Conservation (phyloP, 2,797 vertebrate species). For the Mormyrops attenuatus region DNA sequence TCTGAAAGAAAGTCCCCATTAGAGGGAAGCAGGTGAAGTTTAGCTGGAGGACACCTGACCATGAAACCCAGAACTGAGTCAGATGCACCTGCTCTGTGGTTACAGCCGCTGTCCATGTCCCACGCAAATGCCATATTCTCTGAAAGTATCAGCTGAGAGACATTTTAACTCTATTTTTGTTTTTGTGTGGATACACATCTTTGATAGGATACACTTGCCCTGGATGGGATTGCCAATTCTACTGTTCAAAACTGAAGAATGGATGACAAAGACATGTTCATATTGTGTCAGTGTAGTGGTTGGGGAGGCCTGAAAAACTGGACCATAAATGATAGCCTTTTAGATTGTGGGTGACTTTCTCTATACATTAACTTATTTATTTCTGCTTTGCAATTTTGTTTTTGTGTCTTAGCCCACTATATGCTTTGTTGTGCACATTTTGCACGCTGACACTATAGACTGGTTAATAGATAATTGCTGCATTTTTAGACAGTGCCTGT, state of each 20-base stretch:
- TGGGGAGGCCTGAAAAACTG: background rate
- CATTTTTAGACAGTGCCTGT: background rate
- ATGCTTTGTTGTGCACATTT: background rate
- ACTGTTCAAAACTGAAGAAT: background rate
- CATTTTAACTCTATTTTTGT: background rate
- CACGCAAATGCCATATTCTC: background rate
- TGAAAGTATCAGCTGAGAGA: background rate
- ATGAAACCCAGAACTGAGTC: background rate
- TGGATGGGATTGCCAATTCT: background rate
- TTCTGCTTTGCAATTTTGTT: background rate
- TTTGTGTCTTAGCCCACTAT: background rate
- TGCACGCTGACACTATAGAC: background rate
- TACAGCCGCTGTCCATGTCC: background rate
- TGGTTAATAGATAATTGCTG: background rate
- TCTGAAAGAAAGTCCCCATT: background rate
- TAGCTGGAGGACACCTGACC: background rate
- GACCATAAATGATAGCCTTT: background rate
- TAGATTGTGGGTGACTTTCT: background rate
- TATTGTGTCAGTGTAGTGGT: background rate
- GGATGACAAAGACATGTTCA: background rate
- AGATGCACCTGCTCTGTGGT: background rate
- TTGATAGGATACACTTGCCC: background rate
- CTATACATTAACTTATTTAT: background rate
- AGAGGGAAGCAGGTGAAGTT: background rate
- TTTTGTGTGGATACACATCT: background rate